Evolutionary conservation across 2,888 invertebrate species (phyloP).

Genomic region (Apeira syringaria): DNA sequence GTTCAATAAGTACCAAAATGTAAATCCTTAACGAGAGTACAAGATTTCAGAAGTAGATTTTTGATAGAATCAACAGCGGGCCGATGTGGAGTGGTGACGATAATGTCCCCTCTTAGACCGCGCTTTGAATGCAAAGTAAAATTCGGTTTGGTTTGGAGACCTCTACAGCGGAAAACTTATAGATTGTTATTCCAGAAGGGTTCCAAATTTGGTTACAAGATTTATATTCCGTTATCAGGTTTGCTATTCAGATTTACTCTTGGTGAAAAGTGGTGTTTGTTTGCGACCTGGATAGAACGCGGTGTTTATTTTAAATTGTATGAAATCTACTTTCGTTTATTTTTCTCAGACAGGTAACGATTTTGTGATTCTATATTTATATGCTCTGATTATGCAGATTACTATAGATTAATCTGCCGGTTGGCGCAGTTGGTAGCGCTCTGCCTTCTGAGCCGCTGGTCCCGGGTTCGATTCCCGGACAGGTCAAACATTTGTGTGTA

Average conservation of each 20-base stretch:
- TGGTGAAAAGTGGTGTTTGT: conserved; percentile 25
- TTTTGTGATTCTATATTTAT: too few relatives aligned
- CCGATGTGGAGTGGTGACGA: conserved; percentile 66
- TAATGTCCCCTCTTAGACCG: conserved; percentile 70
- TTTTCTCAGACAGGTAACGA: too few relatives aligned
- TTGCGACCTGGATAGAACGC: not conserved
- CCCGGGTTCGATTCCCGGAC: too few relatives aligned
- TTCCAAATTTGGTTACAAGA: conserved; percentile 40
- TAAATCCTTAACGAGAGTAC: conserved; percentile 4
- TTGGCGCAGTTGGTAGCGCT: too few relatives aligned
- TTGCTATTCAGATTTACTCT: conserved; percentile 21
- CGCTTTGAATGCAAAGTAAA: conserved; percentile 70
- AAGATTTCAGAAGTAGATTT: conserved; percentile 57
- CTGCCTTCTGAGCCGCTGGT: too few relatives aligned
- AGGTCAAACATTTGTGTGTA: too few relatives aligned
- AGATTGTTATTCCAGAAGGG: conserved; percentile 73
- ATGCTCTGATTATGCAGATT: too few relatives aligned
- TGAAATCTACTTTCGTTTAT: too few relatives aligned
- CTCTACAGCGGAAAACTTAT: conserved; percentile 67
- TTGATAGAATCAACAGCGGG: conserved; percentile 78
- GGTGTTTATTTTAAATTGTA: too few relatives aligned
- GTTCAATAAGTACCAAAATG: not conserved
- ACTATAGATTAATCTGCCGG: too few relatives aligned
- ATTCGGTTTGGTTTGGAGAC: conserved; percentile 61
- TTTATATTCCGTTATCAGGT: conserved; percentile 43